These are phyloP conservation scores for Pundamilia nyererei DNA, from an alignment of 2,113 vertebrate genomes.

Conservation along the genomic window DNA sequence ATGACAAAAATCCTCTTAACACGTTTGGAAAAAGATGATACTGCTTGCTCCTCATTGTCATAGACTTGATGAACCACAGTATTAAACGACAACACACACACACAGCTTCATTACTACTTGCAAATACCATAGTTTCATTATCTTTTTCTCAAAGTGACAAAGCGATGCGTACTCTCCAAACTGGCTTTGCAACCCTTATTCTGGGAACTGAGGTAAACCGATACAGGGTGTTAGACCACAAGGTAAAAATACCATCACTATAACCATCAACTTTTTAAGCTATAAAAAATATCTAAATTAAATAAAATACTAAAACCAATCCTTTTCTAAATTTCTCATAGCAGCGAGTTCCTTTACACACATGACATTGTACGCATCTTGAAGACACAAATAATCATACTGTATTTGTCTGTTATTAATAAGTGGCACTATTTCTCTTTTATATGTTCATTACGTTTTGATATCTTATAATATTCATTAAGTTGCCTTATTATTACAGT, in stretches of 20 bases:
- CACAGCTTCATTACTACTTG: background rate
- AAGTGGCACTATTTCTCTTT: background rate
- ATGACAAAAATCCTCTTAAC: background rate
- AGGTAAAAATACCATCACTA: background rate
- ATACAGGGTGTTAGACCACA: background rate
- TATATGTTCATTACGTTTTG: background rate
- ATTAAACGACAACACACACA: background rate
- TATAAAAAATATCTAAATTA: background rate
- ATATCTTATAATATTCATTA: background rate
- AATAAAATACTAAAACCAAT: background rate
- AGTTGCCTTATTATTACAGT: background rate
- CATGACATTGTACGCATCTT: background rate
- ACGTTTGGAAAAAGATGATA: background rate
- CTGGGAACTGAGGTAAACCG: background rate
- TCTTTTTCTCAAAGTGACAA: background rate
- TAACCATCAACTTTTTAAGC: background rate
- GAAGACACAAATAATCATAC: background rate
- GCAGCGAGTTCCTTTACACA: background rate
- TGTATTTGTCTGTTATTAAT: background rate
- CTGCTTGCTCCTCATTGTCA: background rate
- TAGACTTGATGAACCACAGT: background rate
- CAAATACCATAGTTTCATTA: background rate
- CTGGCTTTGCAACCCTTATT: background rate
- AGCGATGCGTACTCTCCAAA: background rate
- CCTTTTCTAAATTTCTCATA: background rate